Conservation (phyloP, 2,888 invertebrate species). For the Diogma glabrata region DNA sequence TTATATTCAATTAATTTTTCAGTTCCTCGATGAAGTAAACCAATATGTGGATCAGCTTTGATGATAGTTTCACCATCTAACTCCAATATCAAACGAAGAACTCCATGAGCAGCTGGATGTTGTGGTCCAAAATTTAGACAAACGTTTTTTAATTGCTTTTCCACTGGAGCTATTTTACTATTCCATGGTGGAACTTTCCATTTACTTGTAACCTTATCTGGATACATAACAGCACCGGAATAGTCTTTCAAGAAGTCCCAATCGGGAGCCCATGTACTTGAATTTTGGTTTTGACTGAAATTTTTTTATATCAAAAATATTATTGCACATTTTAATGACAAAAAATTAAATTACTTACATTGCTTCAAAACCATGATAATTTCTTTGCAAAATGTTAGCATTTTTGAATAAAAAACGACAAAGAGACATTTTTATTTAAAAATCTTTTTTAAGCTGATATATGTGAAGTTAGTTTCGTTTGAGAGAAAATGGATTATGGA, state of each 20-base stretch:
- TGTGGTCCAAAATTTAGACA: slow-evolving; percentile 78
- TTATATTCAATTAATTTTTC: slow-evolving; percentile 86
- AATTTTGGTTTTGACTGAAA: neutral
- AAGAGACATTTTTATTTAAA: too few species aligned
- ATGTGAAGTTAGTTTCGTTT: too few species aligned
- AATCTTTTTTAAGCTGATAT: too few species aligned
- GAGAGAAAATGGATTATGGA: too few species aligned
- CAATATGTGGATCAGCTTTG: slow-evolving; percentile 74
- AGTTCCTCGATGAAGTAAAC: slow-evolving; percentile 75
- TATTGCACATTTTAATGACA: too few species aligned
- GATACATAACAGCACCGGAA: slow-evolving; percentile 45
- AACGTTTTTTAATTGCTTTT: slow-evolving; percentile 51
- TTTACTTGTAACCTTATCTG: slow-evolving; percentile 35
- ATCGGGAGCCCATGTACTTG: slow-evolving; percentile 54
- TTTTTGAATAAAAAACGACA: too few species aligned
- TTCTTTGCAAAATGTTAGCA: too few species aligned
- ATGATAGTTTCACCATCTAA: slow-evolving; percentile 73
- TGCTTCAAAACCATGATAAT: too few species aligned
- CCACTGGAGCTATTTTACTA: slow-evolving; percentile 36
- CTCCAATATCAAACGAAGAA: slow-evolving; percentile 65
- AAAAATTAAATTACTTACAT: too few species aligned
- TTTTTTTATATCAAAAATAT: too few species aligned
- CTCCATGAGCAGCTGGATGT: slow-evolving; percentile 87
- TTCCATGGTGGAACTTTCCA: slow-evolving; percentile 30
- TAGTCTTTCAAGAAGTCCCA: slow-evolving; percentile 44